Conservation (phyloP, 2,888 invertebrate genomes). For the Synanthedon vespiformis region DNA sequence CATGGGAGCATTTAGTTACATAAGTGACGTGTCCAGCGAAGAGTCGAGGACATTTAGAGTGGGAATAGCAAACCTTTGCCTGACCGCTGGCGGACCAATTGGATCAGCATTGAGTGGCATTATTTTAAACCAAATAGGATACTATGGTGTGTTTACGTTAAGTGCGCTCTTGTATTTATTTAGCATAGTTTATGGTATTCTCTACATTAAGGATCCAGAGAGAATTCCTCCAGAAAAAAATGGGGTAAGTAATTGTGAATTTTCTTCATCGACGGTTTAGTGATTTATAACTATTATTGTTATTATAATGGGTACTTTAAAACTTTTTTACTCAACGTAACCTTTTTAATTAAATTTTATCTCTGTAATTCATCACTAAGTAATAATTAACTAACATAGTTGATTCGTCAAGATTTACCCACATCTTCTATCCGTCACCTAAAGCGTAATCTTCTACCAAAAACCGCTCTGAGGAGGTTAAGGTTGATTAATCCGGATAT, state of each 20-base stretch:
- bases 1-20: conserved; percentile 71
- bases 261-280: no score
- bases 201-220: conserved; percentile 47
- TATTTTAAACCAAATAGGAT: conserved; percentile 49
- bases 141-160: conserved; percentile 62
- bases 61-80: conserved; percentile 62
- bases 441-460: background rate
- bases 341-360: no score
- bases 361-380: no score
- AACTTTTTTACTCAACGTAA: no score
- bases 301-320: no score
- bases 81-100: conserved; percentile 50
- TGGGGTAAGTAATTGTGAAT: conserved; percentile 16
- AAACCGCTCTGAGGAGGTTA: background rate
- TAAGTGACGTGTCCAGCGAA: conserved; percentile 68
- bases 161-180: conserved; percentile 46
- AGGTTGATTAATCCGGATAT: background rate
- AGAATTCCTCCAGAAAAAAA: conserved; percentile 19
- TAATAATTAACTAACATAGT: background rate
- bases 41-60: conserved; percentile 71
- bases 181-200: conserved; percentile 53
- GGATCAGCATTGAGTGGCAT: conserved; percentile 54
- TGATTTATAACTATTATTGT: no score
- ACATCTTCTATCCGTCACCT: background rate
- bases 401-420: background rate